phyloP scores from a whole-genome alignment of 2,888 invertebrate species.

The Mactromeris polynyma region DNA sequence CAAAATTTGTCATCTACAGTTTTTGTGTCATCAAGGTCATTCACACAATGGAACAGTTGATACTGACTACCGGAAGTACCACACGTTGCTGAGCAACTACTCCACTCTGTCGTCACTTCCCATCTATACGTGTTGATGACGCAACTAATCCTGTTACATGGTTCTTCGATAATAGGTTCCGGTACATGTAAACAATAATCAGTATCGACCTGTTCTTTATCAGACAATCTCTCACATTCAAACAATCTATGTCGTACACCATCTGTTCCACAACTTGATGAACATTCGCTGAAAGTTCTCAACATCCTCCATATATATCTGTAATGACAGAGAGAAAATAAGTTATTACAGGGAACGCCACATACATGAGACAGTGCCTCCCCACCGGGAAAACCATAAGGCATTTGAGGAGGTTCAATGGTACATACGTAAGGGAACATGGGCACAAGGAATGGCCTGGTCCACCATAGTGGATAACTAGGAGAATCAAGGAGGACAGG shows the following conservation, averaged over 20 bases:
- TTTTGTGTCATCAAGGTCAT: conserved; percentile 36
- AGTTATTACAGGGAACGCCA: no score
- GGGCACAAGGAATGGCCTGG: no score
- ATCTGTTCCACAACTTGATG: conserved; percentile 73
- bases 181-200: conserved; percentile 53
- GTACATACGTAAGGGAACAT: no score
- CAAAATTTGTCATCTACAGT: conserved; percentile 60
- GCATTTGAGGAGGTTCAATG: no score
- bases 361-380: no score
- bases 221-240: conserved; percentile 61
- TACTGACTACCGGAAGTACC: conserved; percentile 67
- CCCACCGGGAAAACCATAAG: no score
- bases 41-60: conserved; percentile 62
- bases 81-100: conserved; percentile 70
- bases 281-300: conserved; percentile 75
- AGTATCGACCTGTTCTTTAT: conserved; percentile 17
- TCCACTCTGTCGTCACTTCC: conserved; percentile 76
- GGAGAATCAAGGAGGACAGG: no score
- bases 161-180: conserved; percentile 54
- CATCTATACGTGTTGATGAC: conserved; percentile 64
- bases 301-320: conserved; percentile 78
- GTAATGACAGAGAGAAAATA: no score
- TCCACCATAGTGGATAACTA: no score
- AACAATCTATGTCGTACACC: conserved; percentile 66
- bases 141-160: conserved; percentile 68